These are phyloP conservation scores for Ophion costatus DNA, from an alignment of 2,888 invertebrate species.

Conservation along the genomic window DNA sequence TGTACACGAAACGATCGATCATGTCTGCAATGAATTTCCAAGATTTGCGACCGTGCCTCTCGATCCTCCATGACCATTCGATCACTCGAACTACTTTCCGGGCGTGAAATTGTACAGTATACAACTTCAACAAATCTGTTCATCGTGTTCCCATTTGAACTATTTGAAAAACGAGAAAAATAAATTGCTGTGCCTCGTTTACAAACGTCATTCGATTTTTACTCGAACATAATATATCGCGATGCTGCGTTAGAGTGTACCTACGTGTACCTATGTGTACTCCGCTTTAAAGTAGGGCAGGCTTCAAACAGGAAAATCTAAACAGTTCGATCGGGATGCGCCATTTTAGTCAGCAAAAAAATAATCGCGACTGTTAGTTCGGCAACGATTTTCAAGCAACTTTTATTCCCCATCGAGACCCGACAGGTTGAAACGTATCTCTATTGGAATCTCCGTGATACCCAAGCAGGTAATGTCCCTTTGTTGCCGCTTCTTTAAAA, in stretches of 20 bases:
- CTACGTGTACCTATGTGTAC: not conserved
- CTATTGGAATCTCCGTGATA: too few species aligned
- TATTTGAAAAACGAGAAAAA: not conserved
- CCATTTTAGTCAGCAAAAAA: not conserved
- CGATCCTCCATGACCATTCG: not conserved
- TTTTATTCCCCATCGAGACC: not conserved
- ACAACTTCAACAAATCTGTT: slow-evolving; percentile 23
- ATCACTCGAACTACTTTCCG: not conserved
- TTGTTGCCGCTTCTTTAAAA: not conserved
- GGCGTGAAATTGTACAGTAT: slow-evolving; percentile 7
- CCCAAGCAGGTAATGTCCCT: not conserved
- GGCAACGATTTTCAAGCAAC: not conserved
- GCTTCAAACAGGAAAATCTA: not conserved
- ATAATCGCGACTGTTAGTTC: not conserved
- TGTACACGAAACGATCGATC: not conserved
- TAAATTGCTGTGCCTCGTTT: not conserved
- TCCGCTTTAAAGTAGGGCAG: not conserved
- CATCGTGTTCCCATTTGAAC: not conserved
- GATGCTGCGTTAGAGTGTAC: not conserved
- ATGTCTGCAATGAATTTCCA: too few species aligned
- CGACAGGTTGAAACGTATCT: too few species aligned
- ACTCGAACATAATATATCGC: not conserved
- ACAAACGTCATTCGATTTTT: not conserved
- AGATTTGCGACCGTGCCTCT: too few species aligned
- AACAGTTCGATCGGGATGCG: not conserved